phyloP scores from a whole-genome alignment of 2,113 vertebrate genomes.

The Sterna hirundo region DNA sequence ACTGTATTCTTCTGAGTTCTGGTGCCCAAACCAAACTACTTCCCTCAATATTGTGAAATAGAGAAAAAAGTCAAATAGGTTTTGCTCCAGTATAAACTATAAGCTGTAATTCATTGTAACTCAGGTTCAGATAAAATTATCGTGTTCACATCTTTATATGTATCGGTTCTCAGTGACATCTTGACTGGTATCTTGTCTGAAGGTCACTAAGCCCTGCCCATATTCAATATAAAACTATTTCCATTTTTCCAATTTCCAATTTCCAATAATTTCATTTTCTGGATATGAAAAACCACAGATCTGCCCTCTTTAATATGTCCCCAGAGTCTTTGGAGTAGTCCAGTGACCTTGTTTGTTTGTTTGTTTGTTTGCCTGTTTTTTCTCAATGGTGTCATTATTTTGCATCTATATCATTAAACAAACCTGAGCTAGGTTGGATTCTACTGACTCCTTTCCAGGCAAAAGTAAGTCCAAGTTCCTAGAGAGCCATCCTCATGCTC shows the following conservation, averaged over 20 bases:
- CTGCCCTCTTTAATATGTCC: not conserved
- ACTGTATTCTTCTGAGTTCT: not conserved
- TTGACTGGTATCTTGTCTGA: not conserved
- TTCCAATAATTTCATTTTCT: not conserved
- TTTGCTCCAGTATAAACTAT: not conserved
- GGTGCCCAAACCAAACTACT: not conserved
- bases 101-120: not conserved
- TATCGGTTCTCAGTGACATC: not conserved
- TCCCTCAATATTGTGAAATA: not conserved
- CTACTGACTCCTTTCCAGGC: not conserved
- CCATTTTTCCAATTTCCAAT: not conserved
- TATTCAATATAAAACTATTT: not conserved
- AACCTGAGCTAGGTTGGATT: not conserved
- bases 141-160: not conserved
- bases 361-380: rapidly evolving
- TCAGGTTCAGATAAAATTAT: not conserved
- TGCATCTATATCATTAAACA: not conserved
- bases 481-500: not conserved
- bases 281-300: not conserved
- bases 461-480: not conserved
- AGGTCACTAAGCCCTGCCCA: not conserved
- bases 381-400: not conserved
- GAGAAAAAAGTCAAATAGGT: not conserved
- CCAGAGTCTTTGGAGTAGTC: not conserved
- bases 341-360: not conserved